Percentiles rank a stretch among this genome's conserved stretches.
phyloP scores from a whole-genome alignment of 2,113 vertebrate genomes.

The Stigmatopora nigra region DNA sequence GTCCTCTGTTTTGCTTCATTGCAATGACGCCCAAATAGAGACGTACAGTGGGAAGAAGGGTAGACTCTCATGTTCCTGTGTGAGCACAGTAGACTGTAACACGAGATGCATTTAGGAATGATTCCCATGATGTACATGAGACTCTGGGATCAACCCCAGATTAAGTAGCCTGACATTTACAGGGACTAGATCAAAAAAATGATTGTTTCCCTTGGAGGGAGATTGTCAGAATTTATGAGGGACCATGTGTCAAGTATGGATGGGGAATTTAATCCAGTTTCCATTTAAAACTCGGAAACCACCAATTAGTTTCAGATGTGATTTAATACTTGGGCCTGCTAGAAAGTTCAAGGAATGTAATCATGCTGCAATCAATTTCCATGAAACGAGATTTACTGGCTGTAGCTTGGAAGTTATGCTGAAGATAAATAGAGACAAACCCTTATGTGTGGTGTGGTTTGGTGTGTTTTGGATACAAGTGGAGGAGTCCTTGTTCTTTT shows the following conservation, averaged over 20 bases:
- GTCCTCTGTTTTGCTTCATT: slow-evolving; percentile 35
- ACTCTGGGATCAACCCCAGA: slow-evolving; percentile 2
- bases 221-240: not conserved
- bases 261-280: not conserved
- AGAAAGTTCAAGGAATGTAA: not conserved
- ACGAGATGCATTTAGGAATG: slow-evolving; percentile 42
- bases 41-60: slow-evolving; percentile 8
- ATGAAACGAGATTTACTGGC: not conserved
- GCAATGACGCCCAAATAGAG: slow-evolving; percentile 50
- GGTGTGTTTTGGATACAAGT: too few species aligned
- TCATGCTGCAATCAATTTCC: not conserved
- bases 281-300: not conserved
- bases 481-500: not conserved
- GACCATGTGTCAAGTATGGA: not conserved
- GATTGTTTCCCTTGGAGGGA: slow-evolving; percentile 1
- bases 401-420: not conserved
- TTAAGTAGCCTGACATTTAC: not conserved
- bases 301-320: not conserved
- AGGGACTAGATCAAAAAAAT: not conserved
- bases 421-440: not conserved
- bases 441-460: not conserved
- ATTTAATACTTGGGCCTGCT: not conserved
- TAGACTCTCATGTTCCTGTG: slow-evolving; percentile 54
- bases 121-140: slow-evolving; percentile 32
- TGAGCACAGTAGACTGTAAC: slow-evolving; percentile 52